Evolutionary conservation across 2,797 vertebrate species (phyloP).

Genomic region (Chrysocyon brachyurus): DNA sequence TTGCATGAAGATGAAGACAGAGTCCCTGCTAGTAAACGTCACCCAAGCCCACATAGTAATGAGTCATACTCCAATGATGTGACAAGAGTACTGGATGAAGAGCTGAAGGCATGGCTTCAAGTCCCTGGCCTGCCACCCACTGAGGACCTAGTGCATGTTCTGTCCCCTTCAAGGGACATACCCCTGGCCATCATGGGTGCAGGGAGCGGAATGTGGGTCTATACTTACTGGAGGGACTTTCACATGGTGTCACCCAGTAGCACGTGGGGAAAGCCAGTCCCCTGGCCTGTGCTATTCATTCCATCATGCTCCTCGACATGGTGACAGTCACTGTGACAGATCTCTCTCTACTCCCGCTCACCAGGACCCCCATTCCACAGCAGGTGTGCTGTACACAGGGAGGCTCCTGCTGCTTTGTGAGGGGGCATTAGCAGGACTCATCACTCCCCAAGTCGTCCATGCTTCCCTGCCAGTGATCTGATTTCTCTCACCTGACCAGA

Average conservation of each 20-base stretch:
- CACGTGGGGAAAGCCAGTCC: neutral
- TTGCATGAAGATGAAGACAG: neutral
- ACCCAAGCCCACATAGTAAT: fast-evolving
- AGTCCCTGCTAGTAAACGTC: fast-evolving
- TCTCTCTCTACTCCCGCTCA: neutral
- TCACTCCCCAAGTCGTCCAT: neutral
- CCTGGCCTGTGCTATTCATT: fast-evolving
- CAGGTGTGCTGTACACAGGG: no score
- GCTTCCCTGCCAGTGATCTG: neutral
- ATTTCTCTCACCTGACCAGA: neutral
- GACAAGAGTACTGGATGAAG: fast-evolving
- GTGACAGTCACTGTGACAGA: fast-evolving
- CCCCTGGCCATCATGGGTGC: fast-evolving
- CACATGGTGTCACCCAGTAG: fast-evolving
- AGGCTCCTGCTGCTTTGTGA: fast-evolving
- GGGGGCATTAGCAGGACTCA: neutral
- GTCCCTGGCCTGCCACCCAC: neutral
- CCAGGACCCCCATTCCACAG: fast-evolving
- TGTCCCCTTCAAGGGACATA: no score
- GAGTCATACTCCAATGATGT: neutral
- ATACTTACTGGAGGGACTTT: neutral
- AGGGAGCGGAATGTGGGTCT: neutral
- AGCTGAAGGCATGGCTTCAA: fast-evolving
- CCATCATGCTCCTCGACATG: fast-evolving
- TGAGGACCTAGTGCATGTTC: fast-evolving